These are phyloP conservation scores for Parasteatoda lunata DNA, from an alignment of 2,888 invertebrate genomes.

Conservation along the genomic window DNA sequence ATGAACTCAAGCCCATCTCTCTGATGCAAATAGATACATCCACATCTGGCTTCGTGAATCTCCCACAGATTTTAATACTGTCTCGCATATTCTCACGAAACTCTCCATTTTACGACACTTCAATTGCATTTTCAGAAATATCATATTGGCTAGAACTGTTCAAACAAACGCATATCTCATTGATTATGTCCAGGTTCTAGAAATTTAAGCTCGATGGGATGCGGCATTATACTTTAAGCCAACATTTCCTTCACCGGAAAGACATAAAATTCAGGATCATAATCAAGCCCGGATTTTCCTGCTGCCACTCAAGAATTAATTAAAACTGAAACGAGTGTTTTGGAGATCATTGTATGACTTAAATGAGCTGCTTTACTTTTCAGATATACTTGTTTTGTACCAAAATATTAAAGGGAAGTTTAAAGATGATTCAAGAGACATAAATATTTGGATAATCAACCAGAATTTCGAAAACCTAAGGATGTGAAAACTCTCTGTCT, in stretches of 20 bases:
- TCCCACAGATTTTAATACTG: no score
- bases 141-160: not conserved
- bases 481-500: no score
- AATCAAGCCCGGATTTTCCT: not conserved
- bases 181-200: not conserved
- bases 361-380: not conserved
- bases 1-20: no score
- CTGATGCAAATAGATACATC: no score
- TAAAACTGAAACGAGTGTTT: not conserved
- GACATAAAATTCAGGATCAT: not conserved
- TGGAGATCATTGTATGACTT: not conserved
- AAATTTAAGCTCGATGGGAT: not conserved
- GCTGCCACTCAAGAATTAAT: constrained; percentile 5
- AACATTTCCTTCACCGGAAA: not conserved
- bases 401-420: not conserved
- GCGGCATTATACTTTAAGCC: not conserved
- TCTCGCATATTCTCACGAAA: no score
- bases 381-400: not conserved
- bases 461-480: no score
- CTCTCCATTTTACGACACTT: not conserved
- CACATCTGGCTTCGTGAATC: no score
- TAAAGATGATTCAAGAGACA: no score
- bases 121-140: not conserved
- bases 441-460: no score
- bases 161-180: constrained; percentile 2